A percentile compares a stretch with the other conserved stretches of the same genome.
phyloP scores from a whole-genome alignment of 2,888 invertebrate genomes.

The Chrysolina americana region DNA sequence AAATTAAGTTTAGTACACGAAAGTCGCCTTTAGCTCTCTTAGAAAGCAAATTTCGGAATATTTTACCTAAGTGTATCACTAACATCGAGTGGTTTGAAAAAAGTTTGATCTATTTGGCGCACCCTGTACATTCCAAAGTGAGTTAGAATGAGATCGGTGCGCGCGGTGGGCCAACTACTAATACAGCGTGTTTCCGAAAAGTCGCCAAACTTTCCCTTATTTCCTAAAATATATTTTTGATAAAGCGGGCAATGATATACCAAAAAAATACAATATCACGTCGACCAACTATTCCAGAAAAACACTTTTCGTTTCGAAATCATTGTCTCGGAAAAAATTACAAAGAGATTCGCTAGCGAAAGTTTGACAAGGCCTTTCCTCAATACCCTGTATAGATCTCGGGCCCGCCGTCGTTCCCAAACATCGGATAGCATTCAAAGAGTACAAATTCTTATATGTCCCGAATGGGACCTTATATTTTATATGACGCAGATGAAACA shows the following conservation, averaged over 20 bases:
- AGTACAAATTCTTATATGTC: slow-evolving; percentile 81
- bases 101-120: slow-evolving; percentile 38
- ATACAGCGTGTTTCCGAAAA: slow-evolving; percentile 42
- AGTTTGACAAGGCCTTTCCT: slow-evolving; percentile 26
- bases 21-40: slow-evolving; percentile 20
- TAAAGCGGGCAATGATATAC: not conserved
- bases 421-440: slow-evolving; percentile 72
- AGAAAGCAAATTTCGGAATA: slow-evolving; percentile 16
- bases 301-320: not conserved
- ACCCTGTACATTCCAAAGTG: slow-evolving; percentile 60
- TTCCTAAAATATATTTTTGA: slow-evolving; percentile 21
- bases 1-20: slow-evolving; percentile 15
- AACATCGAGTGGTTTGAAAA: slow-evolving; percentile 5
- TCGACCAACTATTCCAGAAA: not conserved
- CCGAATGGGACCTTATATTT: slow-evolving; percentile 58
- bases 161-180: slow-evolving; percentile 58
- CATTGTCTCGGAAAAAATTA: slow-evolving; percentile 5
- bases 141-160: slow-evolving; percentile 60
- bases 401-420: slow-evolving; percentile 58
- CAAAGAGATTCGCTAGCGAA: not conserved
- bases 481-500: slow-evolving; percentile 60
- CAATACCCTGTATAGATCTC: slow-evolving; percentile 57
- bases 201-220: slow-evolving; percentile 17
- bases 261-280: not conserved
- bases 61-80: not conserved